Evolutionary conservation across 2,113 vertebrate genomes (phyloP), one percentile per base, ranked within the genome.

Genomic region (Tetraodon nigroviridis): DNA sequence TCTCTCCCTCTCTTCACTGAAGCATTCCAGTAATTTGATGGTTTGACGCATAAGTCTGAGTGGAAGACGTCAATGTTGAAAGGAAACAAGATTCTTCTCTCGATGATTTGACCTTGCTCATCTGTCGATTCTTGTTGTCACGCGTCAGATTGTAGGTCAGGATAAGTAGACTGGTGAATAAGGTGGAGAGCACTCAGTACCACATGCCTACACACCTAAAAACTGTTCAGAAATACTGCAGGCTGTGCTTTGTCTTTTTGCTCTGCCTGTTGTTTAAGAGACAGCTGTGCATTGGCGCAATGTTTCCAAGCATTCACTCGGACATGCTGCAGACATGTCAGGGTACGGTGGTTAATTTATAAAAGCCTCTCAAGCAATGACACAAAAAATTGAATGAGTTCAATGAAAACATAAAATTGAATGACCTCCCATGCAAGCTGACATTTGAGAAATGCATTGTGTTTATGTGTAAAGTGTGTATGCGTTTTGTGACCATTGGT

Each of bases 171-270:
- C 73, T 78, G 77, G 80, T 65, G 68, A 82, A 84, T 81, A 87
- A 83, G 87, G 84, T 85, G 82, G 78, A 87, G 71, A 85, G 86
- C 85, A 87, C 86, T 88, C 81, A 84, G 81, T 73, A 63, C 69
- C 80, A 81, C 69, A 76, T 20, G 15, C 16, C 64, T 75, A 81
- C 69, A 75, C 20, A 16, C 16, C 66, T 76, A 73, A 82, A 83
- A 83, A 74, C 42, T 68, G 71, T 77, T 86, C 85, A 89, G 90
- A 88, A 90, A 90, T 89, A 87, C 88, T 88, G 82, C 81, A 90
- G 66, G 54, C 53, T 75, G 81, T 64, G 79, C 81, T 90, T 89
- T 88, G 84, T 90, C 83, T 87, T 80, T 79, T 76, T 79, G 67
- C 74, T 70, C 77, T 75, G 67, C 73, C 46, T 68, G 64, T 82